Evolutionary conservation across 2,888 invertebrate genomes (phyloP), one percentile per base, ranked within the genome.

Genomic region (Stomorhina lunata): DNA sequence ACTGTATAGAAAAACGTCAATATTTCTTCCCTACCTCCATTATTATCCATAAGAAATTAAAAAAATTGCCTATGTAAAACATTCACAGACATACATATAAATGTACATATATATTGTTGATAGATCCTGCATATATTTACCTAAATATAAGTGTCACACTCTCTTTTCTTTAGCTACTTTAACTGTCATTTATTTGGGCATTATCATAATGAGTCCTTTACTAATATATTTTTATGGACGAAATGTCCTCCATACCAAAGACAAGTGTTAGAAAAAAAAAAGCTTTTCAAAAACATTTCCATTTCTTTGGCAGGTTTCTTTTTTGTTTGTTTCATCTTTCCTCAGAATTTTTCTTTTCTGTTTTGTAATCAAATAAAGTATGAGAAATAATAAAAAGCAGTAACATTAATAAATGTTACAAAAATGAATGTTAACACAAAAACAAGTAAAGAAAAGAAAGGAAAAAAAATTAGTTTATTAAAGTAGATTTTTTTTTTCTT

Each of bases 151-250:
- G 0, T 43, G 20, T 25, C 53, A 25, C 27, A 57, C 55, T 43
- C 68, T n/a, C 2, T 2, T 15, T 45, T 48, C 53, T 53, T n/a
- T n/a, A n/a, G n/a, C n/a, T 65, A 75, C 25, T 69, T 55, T 66
- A 43, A 22, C 72, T 79, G 72, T 59, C 66, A 72, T 72, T 72
- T 79, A 79, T 79, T 59, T 66, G 59, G 32, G 66, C 73, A 79
- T 73, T 79, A 79, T 61, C 20, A 71, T 79, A 79, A 79, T 72
- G 71, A 65, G 34, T 66, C 57, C n/a, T n/a, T 75, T 66, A 65
- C 53, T 50, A 59, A 72, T 66, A 72, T 79, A 66, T 73, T 66
- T 68, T 66, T 73, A 79, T 66, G 66, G 40, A 65, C 45, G 25
- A 45, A 45, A 45, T 45, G 43, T 43, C 17, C 53, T 48, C 63